Evolutionary conservation across 2,888 invertebrate species (phyloP).

Genomic region (Megamerina dolium): DNA sequence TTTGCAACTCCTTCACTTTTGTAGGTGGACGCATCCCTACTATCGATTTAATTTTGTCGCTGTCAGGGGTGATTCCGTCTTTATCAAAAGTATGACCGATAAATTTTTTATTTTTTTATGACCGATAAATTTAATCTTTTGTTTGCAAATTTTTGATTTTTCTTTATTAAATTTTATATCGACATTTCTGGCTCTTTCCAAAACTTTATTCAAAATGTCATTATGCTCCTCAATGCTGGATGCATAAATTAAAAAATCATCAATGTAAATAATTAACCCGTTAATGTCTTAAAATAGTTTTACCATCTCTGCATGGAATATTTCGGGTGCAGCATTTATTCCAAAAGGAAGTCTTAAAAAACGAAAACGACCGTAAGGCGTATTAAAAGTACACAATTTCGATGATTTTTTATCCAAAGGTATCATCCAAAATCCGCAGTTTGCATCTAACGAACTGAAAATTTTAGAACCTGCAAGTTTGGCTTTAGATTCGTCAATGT

Average conservation of each 20-base stretch:
- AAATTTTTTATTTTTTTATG: no score
- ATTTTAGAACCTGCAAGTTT: no score
- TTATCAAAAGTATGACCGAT: constrained; percentile 7
- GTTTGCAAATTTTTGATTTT: neutral
- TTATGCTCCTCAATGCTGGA: constrained; percentile 6
- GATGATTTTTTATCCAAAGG: constrained; percentile 21
- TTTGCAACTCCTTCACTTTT: neutral
- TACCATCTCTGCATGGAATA: no score
- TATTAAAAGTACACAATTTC: constrained; percentile 23
- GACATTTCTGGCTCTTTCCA: constrained; percentile 6
- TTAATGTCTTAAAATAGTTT: constrained; percentile 12
- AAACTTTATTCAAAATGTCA: constrained; percentile 5
- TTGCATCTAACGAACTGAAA: no score
- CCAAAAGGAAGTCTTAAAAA: constrained; percentile 18
- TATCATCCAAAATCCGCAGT: constrained; percentile 22
- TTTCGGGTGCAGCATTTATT: constrained; percentile 12
- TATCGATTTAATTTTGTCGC: constrained; percentile 1
- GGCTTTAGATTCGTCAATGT: no score
- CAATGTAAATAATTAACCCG: no score
- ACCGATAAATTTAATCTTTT: no score
- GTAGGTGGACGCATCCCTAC: neutral
- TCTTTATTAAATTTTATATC: constrained; percentile 12
- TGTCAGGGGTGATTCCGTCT: constrained; percentile 2
- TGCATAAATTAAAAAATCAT: constrained; percentile 11
- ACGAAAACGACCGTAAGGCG: constrained; percentile 21